These are phyloP conservation scores for Stomatorhinus walkeri DNA, from an alignment of 2,797 vertebrate species.

Conservation along the genomic window DNA sequence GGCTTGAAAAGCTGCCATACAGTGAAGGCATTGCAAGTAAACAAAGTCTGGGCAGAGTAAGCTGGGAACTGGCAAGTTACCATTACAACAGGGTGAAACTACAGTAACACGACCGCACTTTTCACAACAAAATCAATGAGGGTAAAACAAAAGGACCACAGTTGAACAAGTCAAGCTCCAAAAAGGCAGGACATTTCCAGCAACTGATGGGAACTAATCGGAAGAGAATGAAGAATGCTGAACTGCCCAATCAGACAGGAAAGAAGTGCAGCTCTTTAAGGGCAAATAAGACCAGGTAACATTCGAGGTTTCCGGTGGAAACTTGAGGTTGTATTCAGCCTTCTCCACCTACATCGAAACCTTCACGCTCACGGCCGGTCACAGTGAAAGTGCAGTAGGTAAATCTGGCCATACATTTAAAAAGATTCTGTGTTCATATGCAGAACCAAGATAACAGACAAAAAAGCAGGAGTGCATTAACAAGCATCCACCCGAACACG, in stretches of 20 bases:
- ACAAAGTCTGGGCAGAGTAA: not conserved
- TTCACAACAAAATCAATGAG: not conserved
- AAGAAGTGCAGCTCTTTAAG: not conserved
- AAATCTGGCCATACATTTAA: not conserved
- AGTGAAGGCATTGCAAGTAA: not conserved
- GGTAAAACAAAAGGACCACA: not conserved
- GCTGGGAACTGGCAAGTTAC: not conserved
- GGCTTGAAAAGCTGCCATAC: not conserved
- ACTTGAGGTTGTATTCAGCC: constrained; percentile 15
- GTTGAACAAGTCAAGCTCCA: not conserved
- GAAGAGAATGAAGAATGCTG: not conserved
- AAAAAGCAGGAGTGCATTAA: not conserved
- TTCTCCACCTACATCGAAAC: constrained; percentile 16
- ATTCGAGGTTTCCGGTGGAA: constrained; percentile 30
- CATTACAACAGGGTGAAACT: not conserved
- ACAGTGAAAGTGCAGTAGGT: constrained; percentile 19
- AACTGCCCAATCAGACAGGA: not conserved
- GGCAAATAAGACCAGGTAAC: constrained; percentile 1
- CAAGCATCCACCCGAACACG: not conserved
- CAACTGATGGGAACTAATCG: not conserved
- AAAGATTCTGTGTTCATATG: not conserved
- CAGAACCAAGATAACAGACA: not conserved
- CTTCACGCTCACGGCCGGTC: constrained; percentile 2
- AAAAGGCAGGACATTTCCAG: not conserved
- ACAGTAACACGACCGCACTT: not conserved